phyloP scores from a whole-genome alignment of 2,888 invertebrate species.

The Catocala sponsa region DNA sequence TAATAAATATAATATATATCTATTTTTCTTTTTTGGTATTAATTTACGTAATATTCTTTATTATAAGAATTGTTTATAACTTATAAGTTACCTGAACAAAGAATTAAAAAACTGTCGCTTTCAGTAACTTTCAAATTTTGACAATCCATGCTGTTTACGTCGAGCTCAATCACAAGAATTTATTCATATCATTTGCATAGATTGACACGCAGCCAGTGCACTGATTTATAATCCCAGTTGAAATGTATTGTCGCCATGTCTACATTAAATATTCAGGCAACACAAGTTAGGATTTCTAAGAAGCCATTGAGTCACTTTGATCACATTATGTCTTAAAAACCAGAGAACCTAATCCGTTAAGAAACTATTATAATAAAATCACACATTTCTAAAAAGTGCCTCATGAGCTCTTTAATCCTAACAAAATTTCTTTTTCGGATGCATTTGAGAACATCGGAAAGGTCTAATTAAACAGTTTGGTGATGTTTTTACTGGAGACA shows the following conservation, averaged over 20 bases:
- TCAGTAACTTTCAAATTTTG: background rate
- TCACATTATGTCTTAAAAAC: background rate
- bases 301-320: slow-evolving; percentile 5
- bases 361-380: slow-evolving; percentile 9
- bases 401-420: slow-evolving; percentile 39
- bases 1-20: too few species aligned
- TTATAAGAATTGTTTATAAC: too few species aligned
- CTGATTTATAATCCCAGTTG: slow-evolving; percentile 2
- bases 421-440: slow-evolving; percentile 49
- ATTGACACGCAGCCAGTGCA: slow-evolving; percentile 8
- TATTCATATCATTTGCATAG: slow-evolving; percentile 6
- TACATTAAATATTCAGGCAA: slow-evolving; percentile 4
- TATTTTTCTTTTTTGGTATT: too few species aligned
- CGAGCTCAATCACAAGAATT: slow-evolving; percentile 7
- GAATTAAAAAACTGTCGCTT: background rate
- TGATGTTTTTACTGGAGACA: slow-evolving; percentile 48
- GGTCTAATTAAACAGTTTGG: slow-evolving; percentile 59
- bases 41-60: too few species aligned
- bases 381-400: slow-evolving; percentile 2
- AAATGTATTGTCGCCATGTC: background rate
- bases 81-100: too few species aligned
- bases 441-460: slow-evolving; percentile 42
- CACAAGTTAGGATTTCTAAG: background rate
- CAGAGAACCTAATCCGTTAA: slow-evolving; percentile 6
- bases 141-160: background rate